phyloP scores from a whole-genome alignment of 2,113 vertebrate genomes.

The Argyrosomus japonicus region DNA sequence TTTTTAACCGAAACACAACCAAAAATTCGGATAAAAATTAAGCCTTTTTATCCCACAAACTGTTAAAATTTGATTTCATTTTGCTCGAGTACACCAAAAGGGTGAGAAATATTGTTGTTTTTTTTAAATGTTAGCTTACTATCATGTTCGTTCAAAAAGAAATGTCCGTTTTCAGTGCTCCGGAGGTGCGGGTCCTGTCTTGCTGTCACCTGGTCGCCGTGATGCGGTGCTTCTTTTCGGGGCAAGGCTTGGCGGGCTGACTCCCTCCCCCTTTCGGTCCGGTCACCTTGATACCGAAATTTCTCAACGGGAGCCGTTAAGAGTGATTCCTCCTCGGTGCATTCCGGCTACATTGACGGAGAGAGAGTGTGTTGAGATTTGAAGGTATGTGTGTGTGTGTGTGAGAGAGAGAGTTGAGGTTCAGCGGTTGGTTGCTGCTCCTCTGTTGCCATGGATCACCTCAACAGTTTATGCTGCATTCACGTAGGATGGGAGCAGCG shows the following conservation, averaged over 20 bases:
- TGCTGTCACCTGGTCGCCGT: constrained; percentile 63
- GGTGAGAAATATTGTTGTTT: not conserved
- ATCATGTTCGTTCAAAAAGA: constrained; percentile 43
- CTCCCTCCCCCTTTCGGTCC: constrained; percentile 25
- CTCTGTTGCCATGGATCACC: constrained; percentile 88
- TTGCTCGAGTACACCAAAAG: constrained; percentile 6
- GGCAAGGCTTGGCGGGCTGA: constrained; percentile 25
- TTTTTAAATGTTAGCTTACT: constrained; percentile 30
- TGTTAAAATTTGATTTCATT: constrained; percentile 43
- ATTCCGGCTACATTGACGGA: constrained; percentile 37
- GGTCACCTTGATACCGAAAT: constrained; percentile 74
- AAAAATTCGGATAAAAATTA: constrained; percentile 24
- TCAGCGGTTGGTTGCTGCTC: constrained; percentile 51
- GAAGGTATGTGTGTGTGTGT: constrained; percentile 18
- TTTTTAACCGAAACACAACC: not conserved
- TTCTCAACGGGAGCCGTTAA: constrained; percentile 49
- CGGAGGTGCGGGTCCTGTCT: constrained; percentile 40
- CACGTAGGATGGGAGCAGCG: constrained; percentile 71
- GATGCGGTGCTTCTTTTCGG: constrained; percentile 38
- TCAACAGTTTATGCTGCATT: constrained; percentile 84
- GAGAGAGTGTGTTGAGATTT: constrained; percentile 38
- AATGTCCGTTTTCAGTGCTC: constrained; percentile 28
- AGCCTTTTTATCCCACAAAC: constrained; percentile 11
- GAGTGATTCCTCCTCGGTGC: constrained; percentile 42
- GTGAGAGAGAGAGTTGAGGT: constrained; percentile 3